Evolutionary conservation across 2,113 vertebrate species (phyloP).

Genomic region (Cynopterus brachyotis): DNA sequence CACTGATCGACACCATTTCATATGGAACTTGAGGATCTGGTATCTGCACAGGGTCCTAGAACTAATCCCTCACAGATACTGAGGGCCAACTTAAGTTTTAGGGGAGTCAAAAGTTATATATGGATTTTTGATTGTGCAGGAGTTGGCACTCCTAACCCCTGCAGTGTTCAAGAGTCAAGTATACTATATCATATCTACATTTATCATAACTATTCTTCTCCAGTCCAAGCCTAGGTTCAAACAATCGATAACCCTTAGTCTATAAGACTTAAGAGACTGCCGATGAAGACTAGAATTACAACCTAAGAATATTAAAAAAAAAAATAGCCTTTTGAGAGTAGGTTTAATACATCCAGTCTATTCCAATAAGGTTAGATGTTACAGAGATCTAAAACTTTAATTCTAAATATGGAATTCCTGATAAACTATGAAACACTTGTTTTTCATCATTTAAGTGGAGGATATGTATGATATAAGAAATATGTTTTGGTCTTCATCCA

Average conservation of each 20-base stretch:
- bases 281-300: background rate
- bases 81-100: background rate
- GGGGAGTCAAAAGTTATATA: background rate
- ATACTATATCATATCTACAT: background rate
- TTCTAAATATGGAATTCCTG: background rate
- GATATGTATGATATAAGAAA: background rate
- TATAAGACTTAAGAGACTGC: background rate
- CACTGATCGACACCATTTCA: background rate
- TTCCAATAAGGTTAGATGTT: background rate
- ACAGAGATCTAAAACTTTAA: background rate
- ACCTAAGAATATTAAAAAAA: background rate
- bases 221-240: background rate
- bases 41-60: background rate
- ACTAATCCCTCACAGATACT: background rate
- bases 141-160: background rate
- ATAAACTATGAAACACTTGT: background rate
- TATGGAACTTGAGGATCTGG: background rate
- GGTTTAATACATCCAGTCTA: background rate
- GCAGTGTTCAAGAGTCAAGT: background rate
- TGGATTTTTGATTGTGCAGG: background rate
- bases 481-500: background rate
- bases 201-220: background rate
- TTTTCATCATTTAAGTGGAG: background rate
- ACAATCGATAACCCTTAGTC: background rate
- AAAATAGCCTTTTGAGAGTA: background rate